These are phyloP conservation scores for Platycnemis pennipes DNA, from an alignment of 2,888 invertebrate genomes.

Conservation along the genomic window DNA sequence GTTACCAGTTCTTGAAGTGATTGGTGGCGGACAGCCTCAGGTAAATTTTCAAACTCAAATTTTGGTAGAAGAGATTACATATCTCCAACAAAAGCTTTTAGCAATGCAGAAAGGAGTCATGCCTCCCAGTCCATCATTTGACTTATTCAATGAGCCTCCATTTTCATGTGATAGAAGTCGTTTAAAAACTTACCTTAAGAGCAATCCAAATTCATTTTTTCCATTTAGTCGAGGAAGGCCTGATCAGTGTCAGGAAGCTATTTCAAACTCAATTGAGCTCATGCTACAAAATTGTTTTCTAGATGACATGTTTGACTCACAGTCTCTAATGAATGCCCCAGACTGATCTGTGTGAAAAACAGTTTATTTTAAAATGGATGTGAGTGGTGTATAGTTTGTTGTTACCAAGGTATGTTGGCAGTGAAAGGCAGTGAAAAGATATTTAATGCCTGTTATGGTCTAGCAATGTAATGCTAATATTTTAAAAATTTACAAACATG, in stretches of 20 bases:
- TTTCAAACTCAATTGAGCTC: conserved; percentile 78
- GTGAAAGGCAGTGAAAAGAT: background rate
- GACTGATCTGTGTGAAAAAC: conserved; percentile 82
- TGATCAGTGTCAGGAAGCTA: conserved; percentile 80
- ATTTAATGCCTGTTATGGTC: background rate
- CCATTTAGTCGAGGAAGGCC: conserved; percentile 78
- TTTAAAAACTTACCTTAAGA: conserved; percentile 77
- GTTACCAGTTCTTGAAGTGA: conserved; percentile 90
- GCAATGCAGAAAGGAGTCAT: conserved; percentile 61
- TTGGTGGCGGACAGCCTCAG: conserved; percentile 83
- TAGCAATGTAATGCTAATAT: background rate
- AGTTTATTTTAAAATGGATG: background rate
- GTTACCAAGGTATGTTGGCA: conserved; percentile 39
- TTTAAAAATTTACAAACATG: background rate
- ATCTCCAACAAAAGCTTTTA: conserved; percentile 74
- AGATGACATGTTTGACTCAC: conserved; percentile 85
- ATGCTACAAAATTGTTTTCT: conserved; percentile 83
- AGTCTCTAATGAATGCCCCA: conserved; percentile 86
- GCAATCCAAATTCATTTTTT: conserved; percentile 79
- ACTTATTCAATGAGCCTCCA: conserved; percentile 76
- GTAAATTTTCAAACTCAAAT: conserved; percentile 77
- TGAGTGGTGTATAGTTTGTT: background rate
- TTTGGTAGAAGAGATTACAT: conserved; percentile 78
- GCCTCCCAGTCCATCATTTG: conserved; percentile 74
- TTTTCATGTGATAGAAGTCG: conserved; percentile 75